Evolutionary conservation across 2,113 vertebrate genomes (phyloP).

Genomic region (Pedionomus torquatus): DNA sequence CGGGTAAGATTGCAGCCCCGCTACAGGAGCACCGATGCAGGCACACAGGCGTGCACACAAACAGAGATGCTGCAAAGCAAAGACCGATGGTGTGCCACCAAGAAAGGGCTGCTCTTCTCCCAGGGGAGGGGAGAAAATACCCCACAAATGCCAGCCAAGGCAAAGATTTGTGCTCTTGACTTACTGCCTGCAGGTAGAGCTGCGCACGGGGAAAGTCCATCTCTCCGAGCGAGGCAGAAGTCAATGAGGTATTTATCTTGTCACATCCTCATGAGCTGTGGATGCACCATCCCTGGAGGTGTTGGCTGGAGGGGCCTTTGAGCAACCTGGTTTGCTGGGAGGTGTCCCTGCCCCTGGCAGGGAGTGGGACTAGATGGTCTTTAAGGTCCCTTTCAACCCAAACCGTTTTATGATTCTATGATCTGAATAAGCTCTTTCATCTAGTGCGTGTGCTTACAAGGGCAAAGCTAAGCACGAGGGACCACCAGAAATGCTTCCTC

Average conservation of each 20-base stretch:
- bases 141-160: neutral
- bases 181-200: neutral
- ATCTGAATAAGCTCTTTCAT: neutral
- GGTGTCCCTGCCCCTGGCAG: neutral
- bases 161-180: neutral
- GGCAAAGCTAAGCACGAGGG: neutral
- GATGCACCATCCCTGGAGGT: neutral
- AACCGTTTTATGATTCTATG: neutral
- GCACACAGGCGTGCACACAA: neutral
- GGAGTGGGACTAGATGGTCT: neutral
- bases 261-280: neutral
- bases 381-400: neutral
- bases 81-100: neutral
- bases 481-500: neutral
- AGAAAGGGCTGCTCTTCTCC: constrained; percentile 3
- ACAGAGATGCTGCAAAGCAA: neutral
- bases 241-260: neutral
- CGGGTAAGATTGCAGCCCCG: neutral
- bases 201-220: neutral
- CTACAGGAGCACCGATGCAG: neutral
- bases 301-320: neutral
- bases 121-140: neutral
- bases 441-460: neutral
- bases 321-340: neutral
- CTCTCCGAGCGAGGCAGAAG: neutral